Conservation (phyloP, 1,140 invertebrate species). For the Conus ventricosus region DNA sequence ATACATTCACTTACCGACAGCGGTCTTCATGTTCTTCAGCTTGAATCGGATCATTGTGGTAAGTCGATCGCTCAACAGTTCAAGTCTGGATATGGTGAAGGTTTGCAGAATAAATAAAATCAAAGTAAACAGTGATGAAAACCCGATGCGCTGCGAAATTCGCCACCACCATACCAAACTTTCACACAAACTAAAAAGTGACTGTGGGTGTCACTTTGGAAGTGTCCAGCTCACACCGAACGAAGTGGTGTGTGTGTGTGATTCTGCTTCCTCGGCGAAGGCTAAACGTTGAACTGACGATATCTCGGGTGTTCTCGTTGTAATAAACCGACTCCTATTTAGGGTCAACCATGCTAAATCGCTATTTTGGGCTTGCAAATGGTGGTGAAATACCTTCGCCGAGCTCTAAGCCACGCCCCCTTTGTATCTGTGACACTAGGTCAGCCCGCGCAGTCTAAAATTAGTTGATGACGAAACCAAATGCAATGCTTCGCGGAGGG, state of each 20-base stretch:
- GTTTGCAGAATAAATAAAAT: not conserved
- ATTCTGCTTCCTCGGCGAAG: no score
- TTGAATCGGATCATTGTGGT: not conserved
- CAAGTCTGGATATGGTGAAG: not conserved
- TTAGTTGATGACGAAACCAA: conserved; percentile 14
- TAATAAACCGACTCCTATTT: not conserved
- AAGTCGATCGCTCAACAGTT: not conserved
- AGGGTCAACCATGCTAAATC: not conserved
- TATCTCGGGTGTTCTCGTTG: not conserved
- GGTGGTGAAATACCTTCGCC: conserved; percentile 26
- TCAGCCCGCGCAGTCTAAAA: not conserved
- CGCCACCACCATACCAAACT: not conserved
- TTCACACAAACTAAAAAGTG: not conserved
- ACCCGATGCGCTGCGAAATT: not conserved
- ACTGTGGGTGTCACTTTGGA: not conserved
- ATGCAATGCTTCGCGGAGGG: conserved; percentile 1
- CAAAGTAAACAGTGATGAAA: not conserved
- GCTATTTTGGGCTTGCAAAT: conserved; percentile 19
- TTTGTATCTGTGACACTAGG: not conserved
- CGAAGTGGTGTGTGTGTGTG: no score
- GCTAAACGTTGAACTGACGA: not conserved
- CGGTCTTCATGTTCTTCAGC: not conserved
- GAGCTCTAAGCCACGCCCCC: conserved; percentile 18
- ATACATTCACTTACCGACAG: not conserved
- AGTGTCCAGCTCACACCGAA: no score